Base-by-base conservation (phyloP, 2,797 vertebrate genomes). In the Buphagus erythrorhynchus region DNA sequence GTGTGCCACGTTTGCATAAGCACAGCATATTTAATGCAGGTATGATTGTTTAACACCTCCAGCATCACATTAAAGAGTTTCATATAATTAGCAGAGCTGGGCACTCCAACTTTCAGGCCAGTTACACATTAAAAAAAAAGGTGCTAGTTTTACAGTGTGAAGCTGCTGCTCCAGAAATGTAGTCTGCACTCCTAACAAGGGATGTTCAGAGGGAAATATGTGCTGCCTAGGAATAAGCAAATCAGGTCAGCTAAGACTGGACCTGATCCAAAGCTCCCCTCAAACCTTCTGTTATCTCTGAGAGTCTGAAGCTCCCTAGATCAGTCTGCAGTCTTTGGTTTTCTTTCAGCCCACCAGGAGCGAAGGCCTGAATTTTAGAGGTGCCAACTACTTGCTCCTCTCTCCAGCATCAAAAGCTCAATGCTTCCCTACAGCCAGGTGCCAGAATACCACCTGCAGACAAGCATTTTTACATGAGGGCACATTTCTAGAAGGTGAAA, bases 51-150 rank as follows among this genome's bases (percentile, higher is more conserved):
- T 94, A 93, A 95, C 89, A 93, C 88, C 79, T 95, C 86, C 86
- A 95, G 92, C 92, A 95, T 92, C 91, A 94, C 95, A 96, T 88
- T 96, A 86, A 68, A 67, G 95, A 96, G n/a, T 88, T 95, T 76
- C 83, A 91, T 86, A 74, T 92, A 97, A 97, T 95, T 96, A 97
- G 72, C 62, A 86, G 82, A 95, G 89, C 88, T 96, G 82, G 80
- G 35, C 61, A 68, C 63, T 91, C 77, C 77, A 93, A 89, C 90
- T 93, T 91, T 38, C 42, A 93, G 69, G 48, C 76, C 65, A 88
- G 66, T 38, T 84, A 73, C 31, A 43, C 20, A 13, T 79, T 76
- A 2, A n/a, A 61, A 72, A 62, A 22, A 52, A 67, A 82, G 20
- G 52, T 77, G 45, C 11, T 88, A 55, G 33, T 26, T 57, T 59